Percentiles rank a stretch among this genome's conserved stretches.
Evolutionary conservation across 2,797 vertebrate genomes (phyloP).

Genomic region (Fratercula arctica): DNA sequence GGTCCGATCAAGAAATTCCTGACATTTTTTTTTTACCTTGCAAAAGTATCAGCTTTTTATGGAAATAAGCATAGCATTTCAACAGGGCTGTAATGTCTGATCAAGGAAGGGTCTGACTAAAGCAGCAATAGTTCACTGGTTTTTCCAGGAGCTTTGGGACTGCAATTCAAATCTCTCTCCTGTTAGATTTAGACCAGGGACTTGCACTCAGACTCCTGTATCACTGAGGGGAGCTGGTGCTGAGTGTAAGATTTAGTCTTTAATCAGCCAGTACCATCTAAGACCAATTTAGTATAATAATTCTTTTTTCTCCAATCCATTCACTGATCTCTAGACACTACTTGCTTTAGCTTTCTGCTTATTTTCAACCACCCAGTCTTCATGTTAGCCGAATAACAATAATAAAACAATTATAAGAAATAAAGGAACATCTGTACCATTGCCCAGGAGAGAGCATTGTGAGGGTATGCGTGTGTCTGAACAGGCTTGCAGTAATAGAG

Average conservation of each 20-base stretch:
- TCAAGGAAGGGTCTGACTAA: background rate
- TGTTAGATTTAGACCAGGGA: background rate
- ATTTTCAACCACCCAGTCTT: background rate
- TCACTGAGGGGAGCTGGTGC: background rate
- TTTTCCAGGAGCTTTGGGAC: background rate
- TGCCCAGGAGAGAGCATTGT: background rate
- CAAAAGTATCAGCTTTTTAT: background rate
- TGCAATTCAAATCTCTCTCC: background rate
- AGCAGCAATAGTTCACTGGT: background rate
- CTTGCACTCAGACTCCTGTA: background rate
- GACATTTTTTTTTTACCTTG: background rate
- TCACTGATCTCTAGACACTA: background rate
- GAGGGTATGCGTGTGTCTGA: background rate
- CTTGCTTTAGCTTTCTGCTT: background rate
- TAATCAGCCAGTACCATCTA: background rate
- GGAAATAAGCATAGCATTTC: background rate
- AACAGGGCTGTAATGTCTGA: background rate
- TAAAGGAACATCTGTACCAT: background rate
- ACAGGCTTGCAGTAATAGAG: background rate
- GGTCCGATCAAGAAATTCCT: background rate
- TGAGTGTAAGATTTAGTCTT: background rate
- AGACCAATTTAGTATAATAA: background rate
- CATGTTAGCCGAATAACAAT: background rate
- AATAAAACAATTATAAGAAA: slow-evolving; percentile 1
- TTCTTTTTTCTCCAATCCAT: background rate